Conservation (phyloP, 2,113 vertebrate species). For the Scortum barcoo region DNA sequence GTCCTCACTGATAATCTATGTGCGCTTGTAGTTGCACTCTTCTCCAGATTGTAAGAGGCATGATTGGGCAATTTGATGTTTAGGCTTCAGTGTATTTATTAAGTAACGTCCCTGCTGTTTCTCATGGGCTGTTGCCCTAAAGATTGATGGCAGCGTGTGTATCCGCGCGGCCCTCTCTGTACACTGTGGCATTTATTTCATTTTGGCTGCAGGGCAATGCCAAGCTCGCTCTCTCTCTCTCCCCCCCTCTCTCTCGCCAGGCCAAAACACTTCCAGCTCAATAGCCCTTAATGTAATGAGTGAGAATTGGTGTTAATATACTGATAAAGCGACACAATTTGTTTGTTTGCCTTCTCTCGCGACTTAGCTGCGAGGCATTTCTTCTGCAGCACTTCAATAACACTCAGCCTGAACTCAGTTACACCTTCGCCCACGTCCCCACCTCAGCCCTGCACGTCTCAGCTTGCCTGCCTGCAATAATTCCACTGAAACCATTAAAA, state of each 20-base stretch:
- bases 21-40: slow-evolving; percentile 21
- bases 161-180: slow-evolving; percentile 47
- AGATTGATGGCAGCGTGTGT: slow-evolving; percentile 71
- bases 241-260: slow-evolving; percentile 54
- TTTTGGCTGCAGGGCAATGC: slow-evolving; percentile 74
- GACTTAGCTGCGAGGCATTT: slow-evolving; percentile 80
- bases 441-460: slow-evolving; percentile 7
- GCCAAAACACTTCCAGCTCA: slow-evolving; percentile 82
- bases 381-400: slow-evolving; percentile 70
- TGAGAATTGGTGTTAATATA: slow-evolving; percentile 87
- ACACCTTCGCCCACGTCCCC: slow-evolving; percentile 55
- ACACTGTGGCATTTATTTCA: slow-evolving; percentile 73
- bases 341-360: slow-evolving; percentile 78
- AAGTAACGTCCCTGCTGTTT: slow-evolving; percentile 60
- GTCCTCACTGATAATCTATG: slow-evolving; percentile 40
- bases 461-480: slow-evolving; percentile 23
- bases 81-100: slow-evolving; percentile 46
- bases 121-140: slow-evolving; percentile 62
- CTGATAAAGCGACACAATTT: slow-evolving; percentile 84
- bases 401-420: slow-evolving; percentile 68
- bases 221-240: slow-evolving; percentile 54
- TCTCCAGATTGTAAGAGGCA: slow-evolving; percentile 19
- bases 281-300: slow-evolving; percentile 87
- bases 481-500: too few relatives aligned
- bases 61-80: slow-evolving; percentile 47